Evolutionary conservation across 2,797 vertebrate genomes (phyloP).

Genomic region (Astyanax mexicanus): DNA sequence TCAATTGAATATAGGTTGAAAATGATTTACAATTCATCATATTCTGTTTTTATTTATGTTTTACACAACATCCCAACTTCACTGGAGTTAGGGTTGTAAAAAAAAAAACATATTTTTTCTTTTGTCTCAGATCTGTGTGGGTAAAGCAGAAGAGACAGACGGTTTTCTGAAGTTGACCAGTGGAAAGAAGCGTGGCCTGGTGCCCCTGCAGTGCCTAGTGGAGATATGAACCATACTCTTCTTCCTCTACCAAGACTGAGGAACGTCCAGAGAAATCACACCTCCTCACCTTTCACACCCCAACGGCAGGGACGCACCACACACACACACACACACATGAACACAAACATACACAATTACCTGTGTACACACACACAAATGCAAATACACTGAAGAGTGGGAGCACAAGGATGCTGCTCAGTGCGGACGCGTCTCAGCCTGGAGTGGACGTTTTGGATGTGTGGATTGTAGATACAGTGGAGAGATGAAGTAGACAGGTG

Average conservation of each 20-base stretch:
- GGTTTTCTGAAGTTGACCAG: slow-evolving; percentile 87
- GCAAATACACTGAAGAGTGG: background rate
- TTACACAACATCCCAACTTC: too few species aligned
- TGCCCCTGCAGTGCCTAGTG: slow-evolving; percentile 79
- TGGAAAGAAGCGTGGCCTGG: slow-evolving; percentile 88
- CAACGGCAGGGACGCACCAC: slow-evolving; percentile 22
- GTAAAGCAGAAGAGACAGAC: slow-evolving; percentile 82
- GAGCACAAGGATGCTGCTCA: slow-evolving; percentile 3
- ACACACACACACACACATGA: background rate
- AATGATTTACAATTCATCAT: too few species aligned
- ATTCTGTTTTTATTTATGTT: too few species aligned
- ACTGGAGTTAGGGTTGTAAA: too few species aligned
- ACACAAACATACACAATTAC: slow-evolving; percentile 1
- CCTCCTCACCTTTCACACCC: background rate
- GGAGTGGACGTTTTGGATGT: background rate
- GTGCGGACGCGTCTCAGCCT: slow-evolving; percentile 9
- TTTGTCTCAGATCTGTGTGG: slow-evolving; percentile 83
- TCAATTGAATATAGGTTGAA: too few species aligned
- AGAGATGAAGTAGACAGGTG: background rate
- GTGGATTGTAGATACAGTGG: background rate
- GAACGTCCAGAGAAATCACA: slow-evolving; percentile 38
- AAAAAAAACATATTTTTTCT: too few species aligned
- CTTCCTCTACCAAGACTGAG: slow-evolving; percentile 53
- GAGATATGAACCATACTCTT: slow-evolving; percentile 80
- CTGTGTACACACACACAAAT: background rate